Conservation (phyloP, 2,113 vertebrate species). For the Onychostruthus taczanowskii region DNA sequence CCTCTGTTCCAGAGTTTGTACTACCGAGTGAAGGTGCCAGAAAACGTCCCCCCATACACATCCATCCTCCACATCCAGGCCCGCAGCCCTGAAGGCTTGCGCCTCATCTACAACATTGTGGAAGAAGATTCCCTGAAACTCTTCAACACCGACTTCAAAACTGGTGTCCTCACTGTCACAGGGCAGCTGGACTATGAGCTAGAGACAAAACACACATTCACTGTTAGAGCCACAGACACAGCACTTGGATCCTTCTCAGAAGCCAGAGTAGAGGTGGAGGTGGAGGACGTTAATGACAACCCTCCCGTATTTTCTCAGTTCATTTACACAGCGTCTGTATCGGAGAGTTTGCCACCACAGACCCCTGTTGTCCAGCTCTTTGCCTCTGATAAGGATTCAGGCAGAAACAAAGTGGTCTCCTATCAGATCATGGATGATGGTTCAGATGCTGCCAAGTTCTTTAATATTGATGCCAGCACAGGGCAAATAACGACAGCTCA, state of each 20-base stretch:
- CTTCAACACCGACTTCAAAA: conserved; percentile 92
- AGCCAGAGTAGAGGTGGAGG: conserved; percentile 87
- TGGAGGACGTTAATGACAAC: conserved; percentile 95
- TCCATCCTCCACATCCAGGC: conserved; percentile 94
- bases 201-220: conserved; percentile 80
- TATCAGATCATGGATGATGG: conserved; percentile 83
- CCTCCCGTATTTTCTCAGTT: conserved; percentile 82
- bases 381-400: conserved; percentile 87
- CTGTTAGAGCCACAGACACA: conserved; percentile 89
- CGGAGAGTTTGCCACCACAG: conserved; percentile 82
- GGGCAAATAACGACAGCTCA: conserved; percentile 85
- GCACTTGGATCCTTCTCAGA: conserved; percentile 89
- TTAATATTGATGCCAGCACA: conserved; percentile 80
- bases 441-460: conserved; percentile 79
- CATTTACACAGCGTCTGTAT: conserved; percentile 73
- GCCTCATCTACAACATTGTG: conserved; percentile 91
- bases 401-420: conserved; percentile 82
- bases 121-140: conserved; percentile 84
- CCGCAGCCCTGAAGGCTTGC: conserved; percentile 91
- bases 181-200: conserved; percentile 91
- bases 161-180: conserved; percentile 86
- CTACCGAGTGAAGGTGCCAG: conserved; percentile 89
- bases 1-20: conserved; percentile 91
- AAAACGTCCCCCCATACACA: conserved; percentile 88
- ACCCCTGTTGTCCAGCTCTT: conserved; percentile 83